These are phyloP conservation scores for Campylomormyrus numenius DNA, from an alignment of 2,113 vertebrate genomes.

Conservation along the genomic window DNA sequence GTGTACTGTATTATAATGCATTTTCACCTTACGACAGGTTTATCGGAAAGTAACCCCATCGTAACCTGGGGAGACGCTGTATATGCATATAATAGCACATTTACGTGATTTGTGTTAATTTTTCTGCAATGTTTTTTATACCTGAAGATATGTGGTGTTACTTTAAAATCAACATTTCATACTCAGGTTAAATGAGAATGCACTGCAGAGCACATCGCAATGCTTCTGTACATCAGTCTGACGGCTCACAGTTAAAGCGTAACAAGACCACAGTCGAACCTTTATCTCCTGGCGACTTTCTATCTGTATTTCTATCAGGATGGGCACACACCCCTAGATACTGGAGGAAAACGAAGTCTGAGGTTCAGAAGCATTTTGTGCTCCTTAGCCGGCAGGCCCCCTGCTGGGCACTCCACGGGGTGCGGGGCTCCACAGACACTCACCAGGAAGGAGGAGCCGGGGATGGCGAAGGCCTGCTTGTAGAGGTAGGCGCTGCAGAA, in stretches of 20 bases:
- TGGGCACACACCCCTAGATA: not conserved
- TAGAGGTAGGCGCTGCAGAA: constrained; percentile 94
- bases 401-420: not conserved
- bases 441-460: constrained; percentile 90
- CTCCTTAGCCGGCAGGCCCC: not conserved
- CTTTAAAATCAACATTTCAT: not conserved
- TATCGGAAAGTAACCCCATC: too few species aligned
- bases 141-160: not conserved
- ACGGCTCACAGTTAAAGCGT: not conserved
- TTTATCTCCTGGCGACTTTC: not conserved
- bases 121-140: not conserved
- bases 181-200: not conserved
- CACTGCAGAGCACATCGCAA: not conserved
- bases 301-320: not conserved
- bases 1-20: too few species aligned
- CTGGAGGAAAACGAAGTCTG: not conserved
- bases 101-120: not conserved
- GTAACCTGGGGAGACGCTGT: not conserved
- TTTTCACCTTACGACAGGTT: too few species aligned
- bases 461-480: constrained; percentile 95
- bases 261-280: not conserved
- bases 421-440: constrained; percentile 21
- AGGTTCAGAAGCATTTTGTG: not conserved
- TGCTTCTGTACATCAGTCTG: not conserved
- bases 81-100: not conserved